Conservation (phyloP, 2,113 vertebrate species). For the Tricholaema leucomelas region DNA sequence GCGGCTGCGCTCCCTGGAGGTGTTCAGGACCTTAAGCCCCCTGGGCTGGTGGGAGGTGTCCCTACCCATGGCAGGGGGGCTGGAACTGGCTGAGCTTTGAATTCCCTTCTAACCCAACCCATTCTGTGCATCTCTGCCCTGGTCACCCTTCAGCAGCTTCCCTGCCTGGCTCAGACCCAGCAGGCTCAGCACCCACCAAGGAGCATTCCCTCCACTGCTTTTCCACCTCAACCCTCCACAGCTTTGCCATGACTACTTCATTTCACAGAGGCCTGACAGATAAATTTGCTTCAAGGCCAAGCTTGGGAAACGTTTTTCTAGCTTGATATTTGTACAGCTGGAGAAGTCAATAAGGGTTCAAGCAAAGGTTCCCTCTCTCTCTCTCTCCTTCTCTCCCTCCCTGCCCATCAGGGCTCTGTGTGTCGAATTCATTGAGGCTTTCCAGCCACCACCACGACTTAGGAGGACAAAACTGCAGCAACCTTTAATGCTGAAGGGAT, state of each 20-base stretch:
- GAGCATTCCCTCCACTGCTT: neutral
- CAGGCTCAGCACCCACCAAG: neutral
- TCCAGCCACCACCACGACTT: neutral
- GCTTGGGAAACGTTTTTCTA: neutral
- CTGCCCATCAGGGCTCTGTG: accelerated
- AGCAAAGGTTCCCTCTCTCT: accelerated
- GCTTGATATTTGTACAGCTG: accelerated
- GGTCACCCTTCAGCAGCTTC: neutral
- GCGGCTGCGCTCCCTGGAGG: too few species aligned
- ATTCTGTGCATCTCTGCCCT: too few species aligned
- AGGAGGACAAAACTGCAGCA: neutral
- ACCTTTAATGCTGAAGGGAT: neutral
- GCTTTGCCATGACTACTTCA: neutral
- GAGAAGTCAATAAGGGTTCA: neutral
- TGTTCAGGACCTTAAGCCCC: too few species aligned
- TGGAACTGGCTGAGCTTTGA: too few species aligned
- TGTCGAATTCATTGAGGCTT: neutral
- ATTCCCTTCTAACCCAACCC: too few species aligned
- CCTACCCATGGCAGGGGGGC: too few species aligned
- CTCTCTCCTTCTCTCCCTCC: too few species aligned
- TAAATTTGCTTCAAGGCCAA: neutral
- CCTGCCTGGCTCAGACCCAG: too few species aligned
- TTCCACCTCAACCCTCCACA: neutral
- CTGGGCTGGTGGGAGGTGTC: too few species aligned
- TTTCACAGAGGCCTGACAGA: neutral